Evolutionary conservation across 2,113 vertebrate species (phyloP), one percentile per base, ranked within the genome.

Genomic region (Cavia porcellus): DNA sequence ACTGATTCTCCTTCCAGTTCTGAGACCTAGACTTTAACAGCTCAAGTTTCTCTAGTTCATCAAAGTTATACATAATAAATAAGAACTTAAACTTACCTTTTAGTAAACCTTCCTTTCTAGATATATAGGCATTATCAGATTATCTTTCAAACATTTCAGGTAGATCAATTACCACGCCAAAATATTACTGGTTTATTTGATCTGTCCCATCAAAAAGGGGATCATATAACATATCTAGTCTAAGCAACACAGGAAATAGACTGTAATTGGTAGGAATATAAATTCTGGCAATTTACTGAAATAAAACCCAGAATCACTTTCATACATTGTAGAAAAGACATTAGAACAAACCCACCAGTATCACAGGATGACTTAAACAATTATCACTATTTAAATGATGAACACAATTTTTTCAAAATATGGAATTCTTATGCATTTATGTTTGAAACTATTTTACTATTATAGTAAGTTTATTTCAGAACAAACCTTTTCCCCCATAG

Each of bases 101-200:
- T 94, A 92, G 32, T 95, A 95, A 98, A 92, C 95, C 97, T 96
- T 97, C 70, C 79, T 97, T 93, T 97, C 84, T 77, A 80, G 84
- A 92, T 42, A 90, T 10, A 98, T 35, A 96, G 70, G 95, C 87
- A 79, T 90, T 94, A 85, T 90, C 84, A 45, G 89, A 98, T 85
- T 70, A 96, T 92, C 98, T 93, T 97, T 91, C 98, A 97, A 98
- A 98, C 98, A 98, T 98, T 98, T 98, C 96, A 98, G 85, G 82
- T 4, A 97, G 92, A 96, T 97, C 97, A 97, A 52, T 98, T 98
- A 98, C 96, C 57, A 95, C 10, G 80, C 77, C 70, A 81, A 80
- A 94, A 95, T 68, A 64, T 87, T 98, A 97, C 96, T 95, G 95
- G 88, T 70, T 97, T 96, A 95, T 72, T 95, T 90, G 42, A 81